phyloP scores from a whole-genome alignment of 1,140 invertebrate species.

The Drosophila kurseongensis region DNA sequence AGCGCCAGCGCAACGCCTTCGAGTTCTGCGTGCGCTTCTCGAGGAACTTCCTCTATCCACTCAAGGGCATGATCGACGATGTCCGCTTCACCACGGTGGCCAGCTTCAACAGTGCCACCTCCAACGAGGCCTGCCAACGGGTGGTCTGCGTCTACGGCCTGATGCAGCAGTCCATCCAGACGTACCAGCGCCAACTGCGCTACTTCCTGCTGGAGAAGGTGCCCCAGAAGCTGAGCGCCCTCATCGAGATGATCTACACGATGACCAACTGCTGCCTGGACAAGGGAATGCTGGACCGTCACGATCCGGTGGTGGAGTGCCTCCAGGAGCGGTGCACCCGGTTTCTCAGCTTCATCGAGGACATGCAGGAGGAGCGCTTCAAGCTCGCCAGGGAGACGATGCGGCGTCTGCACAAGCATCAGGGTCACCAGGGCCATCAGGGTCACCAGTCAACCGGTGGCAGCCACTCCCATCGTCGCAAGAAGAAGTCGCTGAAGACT shows the following conservation, averaged over 20 bases:
- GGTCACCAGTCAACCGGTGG: not conserved
- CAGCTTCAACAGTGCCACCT: conserved; percentile 59
- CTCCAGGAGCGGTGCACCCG: conserved; percentile 66
- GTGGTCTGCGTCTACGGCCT: conserved; percentile 62
- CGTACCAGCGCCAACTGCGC: conserved; percentile 65
- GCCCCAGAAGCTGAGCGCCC: conserved; percentile 71
- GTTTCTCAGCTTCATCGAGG: conserved; percentile 67
- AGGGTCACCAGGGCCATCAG: not conserved
- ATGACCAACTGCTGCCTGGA: conserved; percentile 72
- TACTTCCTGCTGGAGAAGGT: conserved; percentile 76
- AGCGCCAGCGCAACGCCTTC: conserved; percentile 66
- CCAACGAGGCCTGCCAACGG: conserved; percentile 72
- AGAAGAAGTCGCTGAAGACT: not conserved
- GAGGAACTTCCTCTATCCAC: conserved; percentile 67
- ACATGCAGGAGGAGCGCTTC: conserved; percentile 73
- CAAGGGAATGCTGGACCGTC: conserved; percentile 62
- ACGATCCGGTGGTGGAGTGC: conserved; percentile 73
- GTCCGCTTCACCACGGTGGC: conserved; percentile 46
- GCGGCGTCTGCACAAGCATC: conserved; percentile 1
- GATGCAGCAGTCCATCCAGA: conserved; percentile 57
- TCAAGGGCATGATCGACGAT: conserved; percentile 76
- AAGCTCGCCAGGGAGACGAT: conserved; percentile 48
- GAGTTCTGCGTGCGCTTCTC: conserved; percentile 73
- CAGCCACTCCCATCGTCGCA: not conserved
- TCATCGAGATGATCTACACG: conserved; percentile 75